Conservation (phyloP, 1,140 invertebrate species). For the Camponotus pennsylvanicus region DNA sequence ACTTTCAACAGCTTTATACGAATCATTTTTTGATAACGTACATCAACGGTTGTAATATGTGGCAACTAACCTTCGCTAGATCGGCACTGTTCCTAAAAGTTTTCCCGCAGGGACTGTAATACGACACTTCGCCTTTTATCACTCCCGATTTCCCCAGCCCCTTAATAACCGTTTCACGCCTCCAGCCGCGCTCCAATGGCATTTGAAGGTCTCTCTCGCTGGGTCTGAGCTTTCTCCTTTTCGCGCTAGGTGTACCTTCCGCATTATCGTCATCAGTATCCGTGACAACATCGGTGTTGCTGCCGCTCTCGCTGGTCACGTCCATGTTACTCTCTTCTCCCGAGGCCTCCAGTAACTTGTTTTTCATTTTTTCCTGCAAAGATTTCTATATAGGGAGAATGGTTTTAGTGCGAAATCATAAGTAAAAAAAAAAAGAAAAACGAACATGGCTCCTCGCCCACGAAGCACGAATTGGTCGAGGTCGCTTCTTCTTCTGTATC, state of each 20-base stretch:
- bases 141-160: slow-evolving; percentile 93
- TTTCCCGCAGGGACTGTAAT: slow-evolving; percentile 94
- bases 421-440: slow-evolving; percentile 70
- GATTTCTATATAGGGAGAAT: slow-evolving; percentile 82
- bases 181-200: slow-evolving; percentile 94
- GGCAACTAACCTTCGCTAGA: slow-evolving; percentile 88
- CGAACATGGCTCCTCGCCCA: slow-evolving; percentile 29
- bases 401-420: slow-evolving; percentile 79
- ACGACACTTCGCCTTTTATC: slow-evolving; percentile 95
- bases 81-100: slow-evolving; percentile 92
- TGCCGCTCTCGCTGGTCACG: slow-evolving; percentile 85
- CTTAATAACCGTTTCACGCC: slow-evolving; percentile 94
- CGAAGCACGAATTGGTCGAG: slow-evolving; percentile 56
- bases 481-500: slow-evolving; percentile 54
- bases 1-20: neutral
- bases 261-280: slow-evolving; percentile 87
- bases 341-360: slow-evolving; percentile 86
- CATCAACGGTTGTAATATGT: slow-evolving; percentile 20
- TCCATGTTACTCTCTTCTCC: slow-evolving; percentile 87
- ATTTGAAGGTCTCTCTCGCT: slow-evolving; percentile 89
- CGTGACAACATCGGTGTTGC: slow-evolving; percentile 86
- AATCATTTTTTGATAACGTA: slow-evolving; percentile 29
- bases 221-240: slow-evolving; percentile 84
- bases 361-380: slow-evolving; percentile 88
- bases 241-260: slow-evolving; percentile 83